Percentiles rank a stretch among this genome's conserved stretches.
Evolutionary conservation across 2,888 invertebrate species (phyloP).

Genomic region (Spatulosminthurus flaviceps): DNA sequence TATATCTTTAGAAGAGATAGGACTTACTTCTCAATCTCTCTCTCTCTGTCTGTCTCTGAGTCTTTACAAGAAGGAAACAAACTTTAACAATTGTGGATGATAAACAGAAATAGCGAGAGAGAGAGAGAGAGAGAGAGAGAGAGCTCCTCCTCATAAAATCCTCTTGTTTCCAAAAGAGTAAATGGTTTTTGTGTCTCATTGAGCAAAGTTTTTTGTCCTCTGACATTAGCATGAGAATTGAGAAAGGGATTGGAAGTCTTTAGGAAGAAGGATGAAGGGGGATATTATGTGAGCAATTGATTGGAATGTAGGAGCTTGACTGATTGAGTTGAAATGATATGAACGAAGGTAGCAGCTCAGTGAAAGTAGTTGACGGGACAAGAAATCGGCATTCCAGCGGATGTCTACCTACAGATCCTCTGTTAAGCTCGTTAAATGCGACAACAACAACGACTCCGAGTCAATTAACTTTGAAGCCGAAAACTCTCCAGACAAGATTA

Average conservation of each 20-base stretch:
- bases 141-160: too few species aligned
- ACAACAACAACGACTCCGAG: slow-evolving; percentile 45
- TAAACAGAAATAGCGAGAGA: too few species aligned
- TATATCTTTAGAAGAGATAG: too few species aligned
- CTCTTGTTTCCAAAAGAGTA: too few species aligned
- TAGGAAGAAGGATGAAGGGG: neutral
- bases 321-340: slow-evolving; percentile 24
- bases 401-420: slow-evolving; percentile 56
- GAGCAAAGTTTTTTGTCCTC: neutral
- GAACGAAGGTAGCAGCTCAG: slow-evolving; percentile 35
- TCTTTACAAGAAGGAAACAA: too few species aligned
- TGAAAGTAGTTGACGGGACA: slow-evolving; percentile 35
- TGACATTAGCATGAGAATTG: neutral
- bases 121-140: too few species aligned
- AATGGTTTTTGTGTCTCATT: neutral
- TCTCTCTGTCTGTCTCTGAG: too few species aligned
- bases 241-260: neutral
- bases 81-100: too few species aligned
- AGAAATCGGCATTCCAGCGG: slow-evolving; percentile 51
- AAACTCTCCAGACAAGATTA: slow-evolving; percentile 47
- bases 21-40: too few species aligned
- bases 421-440: slow-evolving; percentile 50
- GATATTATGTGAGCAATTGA: neutral
- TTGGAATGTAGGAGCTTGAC: neutral
- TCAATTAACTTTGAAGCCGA: slow-evolving; percentile 40